These are phyloP conservation scores for Holcopasites calliopsidis DNA, from an alignment of 1,140 invertebrate species.

Conservation along the genomic window DNA sequence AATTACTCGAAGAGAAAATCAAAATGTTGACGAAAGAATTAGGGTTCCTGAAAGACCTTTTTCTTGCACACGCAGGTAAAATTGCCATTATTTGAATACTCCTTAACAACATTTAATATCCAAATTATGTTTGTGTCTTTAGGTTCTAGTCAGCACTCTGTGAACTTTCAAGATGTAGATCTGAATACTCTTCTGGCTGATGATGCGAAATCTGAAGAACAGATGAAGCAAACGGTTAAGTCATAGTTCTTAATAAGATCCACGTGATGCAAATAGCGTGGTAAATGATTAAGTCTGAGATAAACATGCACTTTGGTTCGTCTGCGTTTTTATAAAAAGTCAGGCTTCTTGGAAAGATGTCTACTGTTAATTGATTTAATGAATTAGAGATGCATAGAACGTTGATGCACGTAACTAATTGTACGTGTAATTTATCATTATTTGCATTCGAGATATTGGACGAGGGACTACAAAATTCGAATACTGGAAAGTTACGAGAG, in stretches of 20 bases:
- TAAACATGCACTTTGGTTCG: constrained; percentile 40
- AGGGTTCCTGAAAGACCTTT: constrained; percentile 92
- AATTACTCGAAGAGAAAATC: constrained; percentile 91
- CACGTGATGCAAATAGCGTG: constrained; percentile 53
- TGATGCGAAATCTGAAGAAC: constrained; percentile 54
- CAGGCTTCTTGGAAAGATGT: constrained; percentile 73
- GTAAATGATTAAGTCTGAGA: constrained; percentile 55
- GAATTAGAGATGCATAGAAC: background rate
- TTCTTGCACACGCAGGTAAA: constrained; percentile 87
- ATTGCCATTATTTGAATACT: background rate
- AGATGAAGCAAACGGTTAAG: constrained; percentile 40
- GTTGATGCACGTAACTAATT: background rate
- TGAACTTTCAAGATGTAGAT: constrained; percentile 73
- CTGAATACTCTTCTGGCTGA: constrained; percentile 74
- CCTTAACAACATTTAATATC: background rate
- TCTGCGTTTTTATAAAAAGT: constrained; percentile 44
- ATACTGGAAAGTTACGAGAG: background rate
- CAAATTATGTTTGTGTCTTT: constrained; percentile 35
- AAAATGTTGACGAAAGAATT: constrained; percentile 92
- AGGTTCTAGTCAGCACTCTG: constrained; percentile 73
- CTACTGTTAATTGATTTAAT: constrained; percentile 32
- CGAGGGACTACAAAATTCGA: constrained; percentile 3
- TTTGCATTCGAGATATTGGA: background rate
- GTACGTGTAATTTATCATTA: constrained; percentile 5
- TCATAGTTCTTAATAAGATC: constrained; percentile 35